Conservation (phyloP, 2,113 vertebrate species). For the Pholis gunnellus region DNA sequence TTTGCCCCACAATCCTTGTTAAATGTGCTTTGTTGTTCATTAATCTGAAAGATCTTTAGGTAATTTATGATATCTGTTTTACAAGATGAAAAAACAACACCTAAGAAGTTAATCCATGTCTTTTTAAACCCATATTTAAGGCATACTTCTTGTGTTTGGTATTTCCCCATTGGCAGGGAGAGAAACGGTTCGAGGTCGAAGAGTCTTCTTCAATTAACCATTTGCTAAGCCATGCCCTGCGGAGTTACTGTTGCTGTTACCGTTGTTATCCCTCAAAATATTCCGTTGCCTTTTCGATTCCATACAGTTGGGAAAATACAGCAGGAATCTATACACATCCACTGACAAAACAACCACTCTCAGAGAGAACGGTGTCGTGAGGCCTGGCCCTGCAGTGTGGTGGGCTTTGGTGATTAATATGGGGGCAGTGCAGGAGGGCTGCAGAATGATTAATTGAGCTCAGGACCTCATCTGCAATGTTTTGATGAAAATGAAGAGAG, state of each 20-base stretch:
- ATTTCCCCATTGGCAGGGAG: background rate
- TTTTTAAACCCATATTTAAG: background rate
- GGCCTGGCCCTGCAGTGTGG: constrained; percentile 44
- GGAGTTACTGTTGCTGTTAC: background rate
- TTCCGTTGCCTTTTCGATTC: background rate
- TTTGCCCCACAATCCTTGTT: background rate
- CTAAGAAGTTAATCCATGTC: background rate
- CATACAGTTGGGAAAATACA: background rate
- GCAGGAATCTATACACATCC: constrained; percentile 46
- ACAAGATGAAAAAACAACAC: background rate
- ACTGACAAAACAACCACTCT: constrained; percentile 67
- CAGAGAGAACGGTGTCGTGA: constrained; percentile 57
- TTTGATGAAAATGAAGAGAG: constrained; percentile 82
- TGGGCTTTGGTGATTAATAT: constrained; percentile 77
- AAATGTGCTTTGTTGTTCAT: constrained; percentile 1
- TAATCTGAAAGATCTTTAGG: background rate
- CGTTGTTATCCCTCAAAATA: background rate
- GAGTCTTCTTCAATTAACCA: background rate
- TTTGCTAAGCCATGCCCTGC: background rate
- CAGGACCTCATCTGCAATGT: constrained; percentile 83
- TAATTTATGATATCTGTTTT: background rate
- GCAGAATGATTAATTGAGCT: constrained; percentile 81
- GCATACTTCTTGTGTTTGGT: background rate
- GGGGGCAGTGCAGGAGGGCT: constrained; percentile 58
- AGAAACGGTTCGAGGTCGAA: background rate